Base-by-base conservation (phyloP, 2,113 vertebrate species). In the Heliornis fulica region DNA sequence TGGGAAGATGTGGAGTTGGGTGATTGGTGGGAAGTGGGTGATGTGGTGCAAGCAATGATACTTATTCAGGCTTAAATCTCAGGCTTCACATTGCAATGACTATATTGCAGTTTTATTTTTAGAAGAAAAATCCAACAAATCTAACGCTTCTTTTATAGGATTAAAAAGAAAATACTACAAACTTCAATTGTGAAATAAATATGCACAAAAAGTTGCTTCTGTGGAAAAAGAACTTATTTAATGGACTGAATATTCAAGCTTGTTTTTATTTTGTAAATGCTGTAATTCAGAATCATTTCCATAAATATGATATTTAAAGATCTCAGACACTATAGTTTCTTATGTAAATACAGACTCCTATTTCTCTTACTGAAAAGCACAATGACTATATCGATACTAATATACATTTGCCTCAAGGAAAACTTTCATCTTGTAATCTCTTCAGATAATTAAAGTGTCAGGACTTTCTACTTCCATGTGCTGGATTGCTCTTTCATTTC, bases 261-360 rank as follows among this genome's bases (percentile, higher is more conserved):
- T 98, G 97, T 98, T 98, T 98, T 99, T 99, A 98, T 99, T 99
- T 99, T 99, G 97, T 98, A 99, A 99, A 98, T 97, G 98, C 98
- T 97, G 96, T 98, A 96, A 97, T 96, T 97, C 90, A 95, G 89
- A 97, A 95, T 98, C 97, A 98, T 98, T 98, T 98, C 98, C 97
- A 98, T 98, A 98, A 98, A 98, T 98, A 98, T 97, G 98, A 97
- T 97, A 98, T 98, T 98, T 98, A 98, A 98, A 97, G 97, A 98
- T 98, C 96, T 98, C 96, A 98, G 97, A 98, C 94, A 86, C 97
- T 98, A 98, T 98, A 97, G 97, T 97, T 98, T 98, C 98, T 98
- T 96, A 98, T 98, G 98, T 98, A 98, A 98, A 98, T 98, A 96
- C 91, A 97, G 97, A 93, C 86, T 96, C 94, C 89, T 96, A 95